Evolutionary conservation across 2,888 invertebrate genomes (phyloP).

Genomic region (Ophonus ardosiacus): DNA sequence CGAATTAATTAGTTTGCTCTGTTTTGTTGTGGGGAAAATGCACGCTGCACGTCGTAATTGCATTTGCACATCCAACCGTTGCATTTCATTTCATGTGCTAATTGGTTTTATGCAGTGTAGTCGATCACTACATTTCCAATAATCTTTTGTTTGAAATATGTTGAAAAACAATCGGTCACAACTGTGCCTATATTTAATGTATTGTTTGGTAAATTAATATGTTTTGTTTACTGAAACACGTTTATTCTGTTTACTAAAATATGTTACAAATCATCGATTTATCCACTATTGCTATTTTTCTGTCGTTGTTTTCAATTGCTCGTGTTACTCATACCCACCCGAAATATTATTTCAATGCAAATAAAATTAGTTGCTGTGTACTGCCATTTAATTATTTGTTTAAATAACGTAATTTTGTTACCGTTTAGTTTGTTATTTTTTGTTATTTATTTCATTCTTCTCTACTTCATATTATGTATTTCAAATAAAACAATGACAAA

Average conservation of each 20-base stretch:
- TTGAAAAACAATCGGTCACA: conserved; percentile 42
- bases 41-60: conserved; percentile 44
- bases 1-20: conserved; percentile 53
- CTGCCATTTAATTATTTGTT: conserved; percentile 20
- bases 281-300: conserved; percentile 39
- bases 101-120: conserved; percentile 49
- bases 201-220: conserved; percentile 40
- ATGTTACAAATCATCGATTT: conserved; percentile 38
- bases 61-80: conserved; percentile 43
- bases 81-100: conserved; percentile 57
- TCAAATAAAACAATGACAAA: neutral
- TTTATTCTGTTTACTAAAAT: conserved; percentile 28
- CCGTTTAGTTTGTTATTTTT: neutral
- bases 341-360: conserved; percentile 3
- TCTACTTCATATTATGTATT: neutral
- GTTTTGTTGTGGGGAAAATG: conserved; percentile 51
- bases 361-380: conserved; percentile 17
- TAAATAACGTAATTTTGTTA: neutral
- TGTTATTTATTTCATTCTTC: neutral
- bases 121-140: conserved; percentile 51
- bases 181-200: conserved; percentile 44
- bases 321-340: conserved; percentile 12
- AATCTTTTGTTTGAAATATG: conserved; percentile 50
- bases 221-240: conserved; percentile 45
- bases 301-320: conserved; percentile 8